These are phyloP conservation scores for Melolontha melolontha DNA, from an alignment of 2,888 invertebrate genomes.

Conservation along the genomic window DNA sequence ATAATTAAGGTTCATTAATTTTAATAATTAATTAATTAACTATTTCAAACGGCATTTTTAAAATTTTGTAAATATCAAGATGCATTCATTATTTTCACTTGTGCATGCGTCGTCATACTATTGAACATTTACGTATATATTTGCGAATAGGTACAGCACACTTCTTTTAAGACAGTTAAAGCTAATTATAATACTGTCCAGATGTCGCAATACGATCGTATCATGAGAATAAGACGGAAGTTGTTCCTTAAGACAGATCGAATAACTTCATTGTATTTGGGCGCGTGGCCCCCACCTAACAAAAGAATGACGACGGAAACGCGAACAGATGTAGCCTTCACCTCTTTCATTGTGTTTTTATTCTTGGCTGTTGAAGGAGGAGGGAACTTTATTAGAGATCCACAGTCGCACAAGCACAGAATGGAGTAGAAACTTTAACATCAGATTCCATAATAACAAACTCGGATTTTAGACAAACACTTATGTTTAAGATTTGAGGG, in stretches of 20 bases:
- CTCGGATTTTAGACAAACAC: slow-evolving; percentile 51
- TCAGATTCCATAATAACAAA: slow-evolving; percentile 50
- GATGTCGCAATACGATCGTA: slow-evolving; percentile 53
- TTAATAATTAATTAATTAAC: too few species aligned
- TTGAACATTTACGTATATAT: too few species aligned
- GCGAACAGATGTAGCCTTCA: slow-evolving; percentile 51
- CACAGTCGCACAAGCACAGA: slow-evolving; percentile 36
- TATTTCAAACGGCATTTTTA: too few species aligned
- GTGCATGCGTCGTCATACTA: too few species aligned
- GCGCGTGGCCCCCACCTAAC: slow-evolving; percentile 50
- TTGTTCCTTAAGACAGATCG: slow-evolving; percentile 53
- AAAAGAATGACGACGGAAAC: slow-evolving; percentile 50
- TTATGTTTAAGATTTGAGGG: slow-evolving; percentile 47
- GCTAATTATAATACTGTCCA: slow-evolving; percentile 47
- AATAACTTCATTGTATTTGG: slow-evolving; percentile 52
- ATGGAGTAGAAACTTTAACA: slow-evolving; percentile 4
- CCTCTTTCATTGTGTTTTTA: slow-evolving; percentile 46
- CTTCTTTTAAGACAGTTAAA: slow-evolving; percentile 29
- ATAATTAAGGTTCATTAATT: too few species aligned
- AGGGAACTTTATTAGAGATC: slow-evolving; percentile 49
- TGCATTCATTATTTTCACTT: too few species aligned
- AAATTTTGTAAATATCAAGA: too few species aligned
- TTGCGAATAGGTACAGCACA: slow-evolving; percentile 2
- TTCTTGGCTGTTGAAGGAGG: slow-evolving; percentile 5
- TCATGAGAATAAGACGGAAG: slow-evolving; percentile 51